Base-by-base conservation (phyloP, 2,888 invertebrate species). In the Erebia palarica region DNA sequence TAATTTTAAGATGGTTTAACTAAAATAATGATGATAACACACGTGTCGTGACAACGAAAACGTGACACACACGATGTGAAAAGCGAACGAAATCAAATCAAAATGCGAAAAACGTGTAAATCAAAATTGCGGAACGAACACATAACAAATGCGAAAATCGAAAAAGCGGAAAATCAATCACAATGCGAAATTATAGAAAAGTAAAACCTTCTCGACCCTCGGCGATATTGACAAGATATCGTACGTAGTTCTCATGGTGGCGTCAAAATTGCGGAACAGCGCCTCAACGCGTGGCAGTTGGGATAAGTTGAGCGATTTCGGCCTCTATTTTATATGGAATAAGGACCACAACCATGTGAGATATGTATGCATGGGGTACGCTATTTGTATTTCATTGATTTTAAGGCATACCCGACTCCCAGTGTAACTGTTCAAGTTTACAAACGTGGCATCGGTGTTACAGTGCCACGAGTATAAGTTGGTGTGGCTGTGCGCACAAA, bases 251-350 rank as follows among this genome's bases (percentile, higher is more conserved):
- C 82, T 84, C 83, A 92, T 87, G 21, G 81, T 87, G 1, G 84
- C 88, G 79, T 93, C 92, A 79, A 93, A 92, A 75, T 92, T 81
- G 63, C 89, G 82, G 83, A 93, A 93, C 60, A 92, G 77, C 1
- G 92, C 93, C 74, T 91, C 91, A 66, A 92, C 91, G 11, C 90
- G 86, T 36, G 91, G 89, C 81, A 93, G 86, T 84, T 93, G 94
- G 9, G 90, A 89, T 71, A 94, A 79, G 85, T 93, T 94, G 80
- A 94, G 89, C 77, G 93, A 93, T 78, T 90, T 90, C 85, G 94
- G 94, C 81, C 94, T 86, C 91, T 92, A 87, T 69, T 70, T 49
- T 60, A 65, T 58, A 75, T 68, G 74, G 71, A 77, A 81, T 81
- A 82, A 80, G 79, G 77, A 84, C 87, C 86, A 82, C 77, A 84